Evolutionary conservation across 2,797 vertebrate genomes (phyloP).

Genomic region (Lepus townsendii): DNA sequence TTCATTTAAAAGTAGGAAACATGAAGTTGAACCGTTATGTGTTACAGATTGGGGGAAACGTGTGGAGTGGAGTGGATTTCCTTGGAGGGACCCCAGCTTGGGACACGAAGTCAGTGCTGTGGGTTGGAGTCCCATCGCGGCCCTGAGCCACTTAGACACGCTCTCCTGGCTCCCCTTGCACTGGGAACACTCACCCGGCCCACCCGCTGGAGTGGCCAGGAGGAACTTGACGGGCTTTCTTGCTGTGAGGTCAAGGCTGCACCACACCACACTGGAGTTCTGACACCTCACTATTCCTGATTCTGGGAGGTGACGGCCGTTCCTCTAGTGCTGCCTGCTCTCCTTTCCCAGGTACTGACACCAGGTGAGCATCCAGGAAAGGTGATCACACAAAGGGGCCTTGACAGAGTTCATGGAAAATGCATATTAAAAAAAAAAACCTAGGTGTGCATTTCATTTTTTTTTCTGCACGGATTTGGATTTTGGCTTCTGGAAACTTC

Average conservation of each 20-base stretch:
- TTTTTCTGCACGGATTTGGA: background rate
- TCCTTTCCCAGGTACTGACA: background rate
- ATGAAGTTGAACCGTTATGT: background rate
- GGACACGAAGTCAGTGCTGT: background rate
- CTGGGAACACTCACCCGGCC: background rate
- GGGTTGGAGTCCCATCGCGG: background rate
- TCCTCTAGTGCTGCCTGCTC: too few relatives aligned
- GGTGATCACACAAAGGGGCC: background rate
- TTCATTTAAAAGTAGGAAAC: background rate
- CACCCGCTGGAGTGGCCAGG: background rate
- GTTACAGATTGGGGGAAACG: background rate
- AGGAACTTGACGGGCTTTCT: background rate
- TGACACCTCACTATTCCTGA: background rate
- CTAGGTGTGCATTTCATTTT: too few relatives aligned
- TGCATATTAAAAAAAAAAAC: too few relatives aligned
- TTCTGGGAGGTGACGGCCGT: too few relatives aligned
- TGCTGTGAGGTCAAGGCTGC: background rate
- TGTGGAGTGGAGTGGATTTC: background rate
- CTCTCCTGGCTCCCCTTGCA: background rate
- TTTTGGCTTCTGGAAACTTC: slow-evolving; percentile 32
- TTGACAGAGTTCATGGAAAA: too few relatives aligned
- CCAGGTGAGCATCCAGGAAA: background rate
- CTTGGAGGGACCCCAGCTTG: background rate
- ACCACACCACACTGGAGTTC: background rate
- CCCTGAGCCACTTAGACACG: background rate